Evolutionary conservation across 2,113 vertebrate genomes (phyloP).

Genomic region (Trachemys scripta): DNA sequence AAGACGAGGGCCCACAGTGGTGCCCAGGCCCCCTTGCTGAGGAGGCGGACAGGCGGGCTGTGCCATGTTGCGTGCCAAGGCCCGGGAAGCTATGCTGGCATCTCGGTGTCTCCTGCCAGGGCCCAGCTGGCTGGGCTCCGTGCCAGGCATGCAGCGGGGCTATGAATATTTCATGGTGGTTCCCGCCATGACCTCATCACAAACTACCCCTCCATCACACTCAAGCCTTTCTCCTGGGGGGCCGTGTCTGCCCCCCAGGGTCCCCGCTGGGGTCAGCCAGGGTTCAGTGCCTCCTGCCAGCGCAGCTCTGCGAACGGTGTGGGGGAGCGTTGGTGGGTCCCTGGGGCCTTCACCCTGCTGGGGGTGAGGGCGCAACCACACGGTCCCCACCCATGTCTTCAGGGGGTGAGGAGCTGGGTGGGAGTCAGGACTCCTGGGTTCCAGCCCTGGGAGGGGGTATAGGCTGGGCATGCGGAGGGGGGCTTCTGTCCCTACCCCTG

Average conservation of each 20-base stretch:
- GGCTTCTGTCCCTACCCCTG: too few species aligned
- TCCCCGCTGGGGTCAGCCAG: neutral
- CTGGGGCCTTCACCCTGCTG: neutral
- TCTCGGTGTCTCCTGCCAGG: too few species aligned
- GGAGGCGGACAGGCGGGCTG: too few species aligned
- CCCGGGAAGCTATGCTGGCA: too few species aligned
- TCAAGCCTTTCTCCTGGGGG: neutral
- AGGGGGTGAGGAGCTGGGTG: too few species aligned
- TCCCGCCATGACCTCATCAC: neutral
- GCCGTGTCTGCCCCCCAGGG: neutral
- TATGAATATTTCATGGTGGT: slow-evolving; percentile 6
- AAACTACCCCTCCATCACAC: neutral
- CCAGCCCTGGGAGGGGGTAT: too few species aligned
- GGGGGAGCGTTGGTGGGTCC: too few species aligned
- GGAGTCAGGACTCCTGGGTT: neutral
- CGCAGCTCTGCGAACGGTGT: neutral
- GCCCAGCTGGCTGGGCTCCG: neutral
- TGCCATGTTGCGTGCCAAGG: too few species aligned
- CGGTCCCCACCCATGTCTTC: too few species aligned
- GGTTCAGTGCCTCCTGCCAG: neutral
- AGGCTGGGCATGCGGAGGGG: too few species aligned
- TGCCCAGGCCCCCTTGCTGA: neutral
- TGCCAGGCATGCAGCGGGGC: neutral
- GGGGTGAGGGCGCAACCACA: accelerated
- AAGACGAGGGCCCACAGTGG: too few species aligned